These are phyloP conservation scores for Panonychus citri DNA, from an alignment of 1,140 invertebrate genomes.

Conservation along the genomic window DNA sequence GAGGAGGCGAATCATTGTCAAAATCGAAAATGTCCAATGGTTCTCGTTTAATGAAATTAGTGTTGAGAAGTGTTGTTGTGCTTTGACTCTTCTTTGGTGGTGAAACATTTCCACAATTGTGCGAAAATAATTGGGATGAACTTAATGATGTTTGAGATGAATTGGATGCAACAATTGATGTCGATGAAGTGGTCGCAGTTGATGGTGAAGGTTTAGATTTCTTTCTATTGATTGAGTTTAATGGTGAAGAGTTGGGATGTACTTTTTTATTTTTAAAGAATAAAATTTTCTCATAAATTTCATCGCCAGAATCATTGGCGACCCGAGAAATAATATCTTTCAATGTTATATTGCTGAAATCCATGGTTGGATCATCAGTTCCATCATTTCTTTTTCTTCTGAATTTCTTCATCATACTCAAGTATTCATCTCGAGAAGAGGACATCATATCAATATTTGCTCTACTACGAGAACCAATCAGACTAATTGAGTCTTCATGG, in stretches of 20 bases:
- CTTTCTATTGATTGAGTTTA: not conserved
- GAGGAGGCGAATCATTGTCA: not conserved
- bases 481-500: too few species aligned
- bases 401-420: not conserved
- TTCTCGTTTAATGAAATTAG: not conserved
- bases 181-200: not conserved
- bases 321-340: conserved; percentile 5
- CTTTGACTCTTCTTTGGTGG: too few species aligned
- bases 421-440: not conserved
- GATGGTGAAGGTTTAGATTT: not conserved
- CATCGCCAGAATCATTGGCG: not conserved
- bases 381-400: not conserved
- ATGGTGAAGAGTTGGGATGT: not conserved
- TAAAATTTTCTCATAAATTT: not conserved
- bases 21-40: not conserved
- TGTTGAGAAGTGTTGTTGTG: too few species aligned
- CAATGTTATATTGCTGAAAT: conserved; percentile 1
- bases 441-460: not conserved
- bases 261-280: not conserved
- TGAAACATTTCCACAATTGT: too few species aligned
- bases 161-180: not conserved
- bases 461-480: not conserved
- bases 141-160: too few species aligned
- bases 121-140: too few species aligned
- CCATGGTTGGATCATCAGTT: not conserved